Base-by-base conservation (phyloP, 2,797 vertebrate genomes). In the Rhabdophis nuchalis region DNA sequence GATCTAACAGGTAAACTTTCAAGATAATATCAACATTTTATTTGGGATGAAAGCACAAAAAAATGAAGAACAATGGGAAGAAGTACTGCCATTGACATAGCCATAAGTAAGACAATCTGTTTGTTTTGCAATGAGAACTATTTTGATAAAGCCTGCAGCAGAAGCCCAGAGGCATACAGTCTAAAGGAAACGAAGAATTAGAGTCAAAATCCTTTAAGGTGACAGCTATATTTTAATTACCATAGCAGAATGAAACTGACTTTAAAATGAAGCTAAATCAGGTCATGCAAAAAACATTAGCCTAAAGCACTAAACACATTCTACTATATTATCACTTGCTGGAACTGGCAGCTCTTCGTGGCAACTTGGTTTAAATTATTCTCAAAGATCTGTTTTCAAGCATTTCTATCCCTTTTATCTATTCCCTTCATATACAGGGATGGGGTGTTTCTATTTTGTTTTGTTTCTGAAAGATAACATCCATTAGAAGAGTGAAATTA, bases 201-300 rank as follows among this genome's bases (percentile, higher is more conserved):
- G 90, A 93, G 92, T 91, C 92, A 89, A 57, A 92, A 86, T 93
- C 58, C 86, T 91, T 57, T 93, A 90, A 90, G 92, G 86, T 88
- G 86, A 93, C 54, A 85, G 85, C 58, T 94, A 90, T 53, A 93
- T 93, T 95, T 94, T 95, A 96, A 95, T 95, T 95, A 96, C 90
- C 29, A 82, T 93, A 95, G 95, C 32, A 88, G 90, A 95, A 96
- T 86, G 87, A 85, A 94, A 94, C 88, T 89, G 92, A 88, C 4
- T 7, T 68, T 87, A 91, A 88, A 94, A 89, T 94, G 94, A 96
- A 95, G 94, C 68, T 4, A 96, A 95, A 82, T 53, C 77, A 95
- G 94, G 93, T 95, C 94, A 95, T 89, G 52, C 16, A 91, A 89
- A 90, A 85, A 92, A 91, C 82, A 94, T 32, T 91, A 94, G 92